A percentile compares a stretch with the other conserved stretches of the same genome.
Evolutionary conservation across 2,888 invertebrate species (phyloP).

Genomic region (Pammene aurita): DNA sequence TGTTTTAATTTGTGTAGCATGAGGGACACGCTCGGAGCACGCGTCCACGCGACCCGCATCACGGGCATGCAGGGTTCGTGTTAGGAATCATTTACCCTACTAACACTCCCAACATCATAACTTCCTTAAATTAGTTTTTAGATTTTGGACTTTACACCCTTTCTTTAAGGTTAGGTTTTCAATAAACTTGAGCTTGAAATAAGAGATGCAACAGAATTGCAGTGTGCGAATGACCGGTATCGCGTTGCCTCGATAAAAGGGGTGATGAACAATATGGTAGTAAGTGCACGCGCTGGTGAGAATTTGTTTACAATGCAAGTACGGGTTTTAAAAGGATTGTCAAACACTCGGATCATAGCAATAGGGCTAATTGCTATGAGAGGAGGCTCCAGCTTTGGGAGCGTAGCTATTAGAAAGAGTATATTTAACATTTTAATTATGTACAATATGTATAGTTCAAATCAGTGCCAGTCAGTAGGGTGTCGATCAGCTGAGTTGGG

Average conservation of each 20-base stretch:
- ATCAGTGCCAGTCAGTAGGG: no score
- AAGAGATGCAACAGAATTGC: background rate
- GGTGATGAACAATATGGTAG: constrained; percentile 38
- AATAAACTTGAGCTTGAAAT: background rate
- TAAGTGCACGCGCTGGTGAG: constrained; percentile 35
- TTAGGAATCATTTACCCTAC: constrained; percentile 27
- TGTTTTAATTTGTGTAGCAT: constrained; percentile 74
- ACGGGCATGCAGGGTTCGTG: constrained; percentile 29
- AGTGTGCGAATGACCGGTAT: constrained; percentile 58
- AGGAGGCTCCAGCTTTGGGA: constrained; percentile 11
- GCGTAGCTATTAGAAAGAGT: background rate
- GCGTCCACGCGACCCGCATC: constrained; percentile 82
- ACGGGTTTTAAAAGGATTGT: constrained; percentile 32
- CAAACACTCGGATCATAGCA: constrained; percentile 34
- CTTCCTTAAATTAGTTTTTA: background rate
- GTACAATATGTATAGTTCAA: background rate
- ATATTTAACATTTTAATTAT: background rate
- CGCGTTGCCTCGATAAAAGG: constrained; percentile 35
- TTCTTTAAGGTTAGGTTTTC: background rate
- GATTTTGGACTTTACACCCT: background rate
- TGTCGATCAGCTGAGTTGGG: no score
- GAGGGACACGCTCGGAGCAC: constrained; percentile 78
- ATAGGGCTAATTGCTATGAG: constrained; percentile 30
- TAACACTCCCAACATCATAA: background rate
- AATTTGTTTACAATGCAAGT: constrained; percentile 37